Conservation (phyloP, 2,113 vertebrate genomes). For the Cinclus cinclus region DNA sequence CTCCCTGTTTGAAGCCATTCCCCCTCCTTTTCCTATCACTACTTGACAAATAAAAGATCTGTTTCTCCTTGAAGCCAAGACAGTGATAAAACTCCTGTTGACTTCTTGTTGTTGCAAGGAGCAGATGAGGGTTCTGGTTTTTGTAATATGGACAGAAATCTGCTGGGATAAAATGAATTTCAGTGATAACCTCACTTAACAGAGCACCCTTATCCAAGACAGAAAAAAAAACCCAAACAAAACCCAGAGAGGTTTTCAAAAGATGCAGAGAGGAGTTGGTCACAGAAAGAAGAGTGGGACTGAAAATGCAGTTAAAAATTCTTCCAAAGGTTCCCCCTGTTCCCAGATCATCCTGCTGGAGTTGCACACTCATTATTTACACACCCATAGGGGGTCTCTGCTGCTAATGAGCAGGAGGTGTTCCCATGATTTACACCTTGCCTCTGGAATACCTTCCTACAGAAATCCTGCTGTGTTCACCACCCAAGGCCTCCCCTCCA, state of each 20-base stretch:
- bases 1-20: not conserved
- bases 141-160: not conserved
- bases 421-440: not conserved
- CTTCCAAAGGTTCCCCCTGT: not conserved
- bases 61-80: not conserved
- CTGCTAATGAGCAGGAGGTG: not conserved
- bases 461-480: not conserved
- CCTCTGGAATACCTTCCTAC: not conserved
- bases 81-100: not conserved
- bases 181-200: not conserved
- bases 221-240: not conserved
- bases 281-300: not conserved
- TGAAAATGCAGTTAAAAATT: not conserved
- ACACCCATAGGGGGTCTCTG: accelerated
- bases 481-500: not conserved
- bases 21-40: not conserved
- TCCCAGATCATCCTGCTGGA: too few species aligned
- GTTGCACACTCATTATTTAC: not conserved
- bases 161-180: not conserved
- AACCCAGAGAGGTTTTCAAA: not conserved
- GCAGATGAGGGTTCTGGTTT: not conserved
- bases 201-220: not conserved
- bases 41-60: not conserved
- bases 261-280: not conserved
- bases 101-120: not conserved